These are phyloP conservation scores for Eucriotettix oculatus DNA, from an alignment of 2,888 invertebrate genomes.

Conservation along the genomic window DNA sequence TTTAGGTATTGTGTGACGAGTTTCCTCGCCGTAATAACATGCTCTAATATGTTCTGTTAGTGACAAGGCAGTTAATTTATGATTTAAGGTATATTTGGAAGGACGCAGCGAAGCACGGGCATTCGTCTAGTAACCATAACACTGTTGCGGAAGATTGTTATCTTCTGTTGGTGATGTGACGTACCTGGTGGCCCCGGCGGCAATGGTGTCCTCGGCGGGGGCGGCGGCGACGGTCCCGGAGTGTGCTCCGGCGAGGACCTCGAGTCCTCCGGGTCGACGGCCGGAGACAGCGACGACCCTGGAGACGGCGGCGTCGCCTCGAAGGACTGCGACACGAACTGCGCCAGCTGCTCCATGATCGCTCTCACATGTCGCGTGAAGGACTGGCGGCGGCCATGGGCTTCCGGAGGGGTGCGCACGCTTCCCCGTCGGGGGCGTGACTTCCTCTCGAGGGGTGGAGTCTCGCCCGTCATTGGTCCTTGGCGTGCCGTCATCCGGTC, in stretches of 20 bases:
- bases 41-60: no score
- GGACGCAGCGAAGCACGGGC: no score
- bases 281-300: slow-evolving; percentile 20
- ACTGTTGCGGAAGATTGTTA: no score
- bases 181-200: neutral
- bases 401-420: neutral
- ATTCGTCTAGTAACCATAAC: no score
- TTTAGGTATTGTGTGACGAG: no score
- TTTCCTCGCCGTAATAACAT: no score
- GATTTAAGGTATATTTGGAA: no score
- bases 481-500: neutral
- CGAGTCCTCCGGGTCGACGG: slow-evolving; percentile 23
- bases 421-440: neutral
- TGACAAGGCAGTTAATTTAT: no score
- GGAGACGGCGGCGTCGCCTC: slow-evolving; percentile 24
- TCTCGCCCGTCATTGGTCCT: neutral
- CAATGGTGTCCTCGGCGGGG: neutral
- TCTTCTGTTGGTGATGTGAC: no score
- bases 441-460: neutral
- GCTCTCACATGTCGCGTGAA: no score
- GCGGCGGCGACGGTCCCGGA: neutral
- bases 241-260: slow-evolving; percentile 20
- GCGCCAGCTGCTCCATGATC: slow-evolving; percentile 72
- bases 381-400: no score
- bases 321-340: slow-evolving; percentile 79